phyloP scores from a whole-genome alignment of 2,113 vertebrate genomes.

The Paracanthobrama guichenoti region DNA sequence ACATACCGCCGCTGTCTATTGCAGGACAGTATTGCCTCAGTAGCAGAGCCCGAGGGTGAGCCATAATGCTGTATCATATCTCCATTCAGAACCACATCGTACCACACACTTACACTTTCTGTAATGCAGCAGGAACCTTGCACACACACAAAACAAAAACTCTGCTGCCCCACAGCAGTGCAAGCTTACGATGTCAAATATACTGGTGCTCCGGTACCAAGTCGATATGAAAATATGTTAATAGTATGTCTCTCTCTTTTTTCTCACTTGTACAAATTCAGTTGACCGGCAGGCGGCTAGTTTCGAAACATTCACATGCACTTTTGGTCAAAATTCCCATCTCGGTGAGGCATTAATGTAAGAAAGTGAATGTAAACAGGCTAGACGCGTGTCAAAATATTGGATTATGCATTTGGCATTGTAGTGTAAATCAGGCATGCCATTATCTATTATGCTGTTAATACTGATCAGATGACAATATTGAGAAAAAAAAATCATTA shows the following conservation, averaged over 20 bases:
- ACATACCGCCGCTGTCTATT: constrained; percentile 92
- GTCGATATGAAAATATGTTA: background rate
- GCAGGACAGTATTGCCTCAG: constrained; percentile 89
- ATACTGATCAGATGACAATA: no score
- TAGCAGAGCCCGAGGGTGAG: constrained; percentile 90
- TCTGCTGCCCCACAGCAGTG: constrained; percentile 27
- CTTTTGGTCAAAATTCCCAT: background rate
- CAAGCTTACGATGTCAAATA: constrained; percentile 8
- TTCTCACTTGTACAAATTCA: background rate
- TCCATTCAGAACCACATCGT: constrained; percentile 25
- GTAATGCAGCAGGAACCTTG: background rate
- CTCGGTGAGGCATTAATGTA: background rate
- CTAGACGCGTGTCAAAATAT: background rate
- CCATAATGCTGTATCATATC: constrained; percentile 60
- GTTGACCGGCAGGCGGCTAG: background rate
- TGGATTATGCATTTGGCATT: no score
- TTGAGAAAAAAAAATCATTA: no score
- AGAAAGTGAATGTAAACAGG: background rate
- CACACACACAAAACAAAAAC: constrained; percentile 12
- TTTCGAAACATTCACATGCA: background rate
- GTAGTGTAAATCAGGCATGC: no score
- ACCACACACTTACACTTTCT: background rate
- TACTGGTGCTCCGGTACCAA: background rate
- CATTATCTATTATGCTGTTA: no score
- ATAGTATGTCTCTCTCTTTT: background rate